Conservation (phyloP, 2,888 invertebrate genomes). For the Drosophila pseudotakahashii region DNA sequence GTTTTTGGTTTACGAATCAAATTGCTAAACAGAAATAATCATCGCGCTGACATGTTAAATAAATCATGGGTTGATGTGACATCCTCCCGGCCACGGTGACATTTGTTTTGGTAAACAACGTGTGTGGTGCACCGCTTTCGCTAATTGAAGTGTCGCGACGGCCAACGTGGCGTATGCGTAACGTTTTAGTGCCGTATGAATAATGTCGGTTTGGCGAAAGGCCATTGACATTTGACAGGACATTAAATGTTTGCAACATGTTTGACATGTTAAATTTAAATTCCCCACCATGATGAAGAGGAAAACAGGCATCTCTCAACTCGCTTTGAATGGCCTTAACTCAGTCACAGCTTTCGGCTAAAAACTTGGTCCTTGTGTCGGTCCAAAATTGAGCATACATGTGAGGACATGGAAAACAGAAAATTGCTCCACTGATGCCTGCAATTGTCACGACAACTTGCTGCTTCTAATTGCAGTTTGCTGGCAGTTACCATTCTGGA, state of each 20-base stretch:
- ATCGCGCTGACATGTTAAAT: constrained; percentile 39
- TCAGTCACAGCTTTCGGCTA: constrained; percentile 7
- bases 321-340: constrained; percentile 1
- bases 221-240: constrained; percentile 13
- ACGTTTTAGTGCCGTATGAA: constrained; percentile 20
- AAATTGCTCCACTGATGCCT: constrained; percentile 37
- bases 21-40: constrained; percentile 68
- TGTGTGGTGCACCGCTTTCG: constrained; percentile 50
- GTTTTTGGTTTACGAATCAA: constrained; percentile 23
- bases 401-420: constrained; percentile 22
- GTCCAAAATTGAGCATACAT: constrained; percentile 25
- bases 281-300: not conserved
- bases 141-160: constrained; percentile 58
- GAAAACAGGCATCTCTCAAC: not conserved
- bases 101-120: constrained; percentile 55
- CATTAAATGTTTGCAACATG: constrained; percentile 17
- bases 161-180: constrained; percentile 53
- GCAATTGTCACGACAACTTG: constrained; percentile 56
- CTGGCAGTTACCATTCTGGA: constrained; percentile 24
- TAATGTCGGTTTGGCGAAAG: constrained; percentile 12
- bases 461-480: constrained; percentile 63
- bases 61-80: constrained; percentile 24
- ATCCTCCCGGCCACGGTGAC: not conserved
- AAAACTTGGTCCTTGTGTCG: constrained; percentile 25
- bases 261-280: constrained; percentile 8